Evolutionary conservation across 2,888 invertebrate species (phyloP), one percentile per base, ranked within the genome.

Genomic region (Zygogramma bicolorata): DNA sequence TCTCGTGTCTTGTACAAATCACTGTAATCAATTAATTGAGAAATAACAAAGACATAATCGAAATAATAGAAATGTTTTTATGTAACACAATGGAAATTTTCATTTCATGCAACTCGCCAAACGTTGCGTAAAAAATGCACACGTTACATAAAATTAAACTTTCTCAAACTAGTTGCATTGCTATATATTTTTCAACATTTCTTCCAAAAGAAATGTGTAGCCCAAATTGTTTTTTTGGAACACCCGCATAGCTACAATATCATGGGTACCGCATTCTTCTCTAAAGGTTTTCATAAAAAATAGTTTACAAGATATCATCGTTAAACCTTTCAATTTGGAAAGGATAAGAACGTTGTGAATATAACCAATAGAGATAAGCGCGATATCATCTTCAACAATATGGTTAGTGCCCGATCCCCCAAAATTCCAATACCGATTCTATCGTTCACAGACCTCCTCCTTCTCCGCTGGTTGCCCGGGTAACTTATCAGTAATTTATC

Each of bases 261-360:
- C 27, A 4, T 15, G 2, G 5, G 3, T 13, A 8, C 25, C 53
- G 15, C 27, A n/a, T 53, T 13, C 8, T 25, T 22, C 25, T 53
- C 53, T 4, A 25, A 27, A 6, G n/a, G 6, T 27, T 13, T 53
- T 25, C 27, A 20, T 8, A 5, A 46, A 7, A 20, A 46, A 46
- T 46, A 22, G 20, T 46, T 46, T 10, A 10, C 38, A 61, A 65
- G 13, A 53, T 61, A 70, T 61, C 66, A 42, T 59, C 59, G 8
- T 38, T 53, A 38, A 60, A 66, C 29, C 49, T 53, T 53, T 70
- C 53, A 34, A 70, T 70, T 49, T 61, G 53, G 66, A 70, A 66
- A 61, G 70, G 65, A 70, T 70, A 53, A 53, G 40, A 70, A 61
- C 58, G 60, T 57, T 65, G 65, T 70, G 38, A 70, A 61, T 66